These are phyloP conservation scores for Panzeria rudis DNA, from an alignment of 2,888 invertebrate species.

Conservation along the genomic window DNA sequence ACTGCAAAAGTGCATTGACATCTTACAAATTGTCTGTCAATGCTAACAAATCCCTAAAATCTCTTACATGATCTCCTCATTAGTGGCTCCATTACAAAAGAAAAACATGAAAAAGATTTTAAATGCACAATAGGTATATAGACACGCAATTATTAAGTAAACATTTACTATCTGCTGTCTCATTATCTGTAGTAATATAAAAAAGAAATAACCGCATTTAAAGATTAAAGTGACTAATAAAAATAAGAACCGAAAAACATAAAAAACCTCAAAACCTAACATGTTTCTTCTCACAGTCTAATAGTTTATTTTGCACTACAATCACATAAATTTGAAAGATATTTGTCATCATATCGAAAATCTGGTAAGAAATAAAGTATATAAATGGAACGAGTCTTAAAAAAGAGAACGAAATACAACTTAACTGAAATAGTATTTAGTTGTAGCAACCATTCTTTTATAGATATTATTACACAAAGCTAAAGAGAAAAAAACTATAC, in stretches of 20 bases:
- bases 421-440: constrained; percentile 34
- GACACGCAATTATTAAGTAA: constrained; percentile 37
- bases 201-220: constrained; percentile 1
- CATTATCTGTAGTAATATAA: constrained; percentile 29
- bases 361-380: constrained; percentile 44
- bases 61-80: constrained; percentile 33
- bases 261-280: constrained; percentile 10
- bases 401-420: constrained; percentile 9
- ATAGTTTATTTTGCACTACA: constrained; percentile 40
- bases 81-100: constrained; percentile 24
- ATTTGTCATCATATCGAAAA: constrained; percentile 70
- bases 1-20: constrained; percentile 31
- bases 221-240: constrained; percentile 27
- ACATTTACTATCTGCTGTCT: constrained; percentile 18
- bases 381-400: constrained; percentile 11
- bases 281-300: constrained; percentile 52
- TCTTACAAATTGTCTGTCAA: background rate
- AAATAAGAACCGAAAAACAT: constrained; percentile 25
- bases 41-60: constrained; percentile 17
- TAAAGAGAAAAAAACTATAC: background rate
- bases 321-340: constrained; percentile 49
- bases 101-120: constrained; percentile 23
- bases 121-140: constrained; percentile 5
- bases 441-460: constrained; percentile 53
- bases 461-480: constrained; percentile 7